These are phyloP conservation scores for Bolinopsis microptera DNA, from an alignment of 37 sponge, comb jelly and placozoan genomes.

Conservation along the genomic window DNA sequence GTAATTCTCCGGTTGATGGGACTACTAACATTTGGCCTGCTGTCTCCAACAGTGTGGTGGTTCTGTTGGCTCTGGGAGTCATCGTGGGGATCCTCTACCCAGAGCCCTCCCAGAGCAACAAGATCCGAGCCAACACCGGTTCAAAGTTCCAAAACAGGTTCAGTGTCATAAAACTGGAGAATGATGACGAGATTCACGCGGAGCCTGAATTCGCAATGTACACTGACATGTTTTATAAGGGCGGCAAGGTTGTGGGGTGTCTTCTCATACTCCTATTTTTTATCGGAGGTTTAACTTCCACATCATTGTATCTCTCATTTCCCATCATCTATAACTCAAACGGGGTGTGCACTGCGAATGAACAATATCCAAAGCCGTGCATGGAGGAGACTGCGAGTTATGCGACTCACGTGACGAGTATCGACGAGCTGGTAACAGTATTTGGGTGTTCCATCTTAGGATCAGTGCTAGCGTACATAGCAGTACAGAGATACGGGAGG, in stretches of 20 bases:
- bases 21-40: neutral
- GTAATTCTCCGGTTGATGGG: neutral
- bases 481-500: constrained; percentile 54
- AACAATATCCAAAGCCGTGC: constrained; percentile 1
- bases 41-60: neutral
- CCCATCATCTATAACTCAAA: neutral
- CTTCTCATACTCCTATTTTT: constrained; percentile 21
- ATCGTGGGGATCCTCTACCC: constrained; percentile 23
- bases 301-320: constrained; percentile 3
- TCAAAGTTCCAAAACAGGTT: constrained; percentile 16
- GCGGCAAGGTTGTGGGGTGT: constrained; percentile 20
- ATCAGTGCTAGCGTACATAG: neutral
- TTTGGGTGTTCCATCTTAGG: constrained; percentile 23
- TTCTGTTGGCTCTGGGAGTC: constrained; percentile 5
- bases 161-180: constrained; percentile 5
- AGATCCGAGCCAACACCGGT: neutral
- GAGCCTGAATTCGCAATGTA: constrained; percentile 3
- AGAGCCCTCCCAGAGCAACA: constrained; percentile 23
- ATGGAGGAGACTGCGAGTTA: neutral
- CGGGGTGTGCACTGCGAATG: neutral
- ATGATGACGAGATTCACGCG: neutral
- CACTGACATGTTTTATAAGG: constrained; percentile 58
- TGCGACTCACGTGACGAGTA: neutral
- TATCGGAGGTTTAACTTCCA: neutral
- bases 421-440: neutral